Evolutionary conservation across 2,113 vertebrate species (phyloP), one percentile per base, ranked within the genome.

Genomic region (Eptesicus fuscus): DNA sequence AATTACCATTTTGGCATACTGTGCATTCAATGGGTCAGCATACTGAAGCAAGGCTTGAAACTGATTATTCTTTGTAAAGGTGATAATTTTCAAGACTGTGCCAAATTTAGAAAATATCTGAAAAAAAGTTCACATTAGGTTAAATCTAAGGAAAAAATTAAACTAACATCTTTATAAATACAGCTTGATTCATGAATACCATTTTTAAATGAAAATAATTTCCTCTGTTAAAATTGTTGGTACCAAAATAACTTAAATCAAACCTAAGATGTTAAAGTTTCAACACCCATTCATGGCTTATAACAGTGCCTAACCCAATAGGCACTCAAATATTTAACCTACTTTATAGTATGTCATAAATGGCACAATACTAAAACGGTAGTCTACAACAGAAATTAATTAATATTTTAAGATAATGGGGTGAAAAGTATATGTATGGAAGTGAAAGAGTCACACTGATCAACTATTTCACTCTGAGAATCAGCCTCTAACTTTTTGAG

Each of bases 61-160:
- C 0, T 98, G 98, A 97, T 98, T 98, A 96, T 99, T 99, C 98
- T 98, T 99, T 94, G 96, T 98, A 97, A 99, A 99, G 32, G 96
- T 99, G 93, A 99, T 97, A 97, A 99, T 99, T 98, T 98, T 99
- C 98, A 99, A 95, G 49, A 99, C 98, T 7, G 96, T 97, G 93
- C 99, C 99, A 98, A 98, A 99, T 96, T 98, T 99, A 88, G 98
- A 99, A 97, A 99, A 99, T 97, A 99, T 97, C 99, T 99, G 91
- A 83, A 85, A 97, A 95, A 95, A 85, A 97, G 73, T 96, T 94
- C 70, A 96, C 22, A 90, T 77, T 83, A 85, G 44, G 83, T 96
- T 92, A 96, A 88, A 76, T 76, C 12, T 69, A 83, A 71, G 14
- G 13, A 85, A 83, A 23, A 95, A 16, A 88, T 53, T 47, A 88